These are phyloP conservation scores for Lordiphosa mommai DNA, from an alignment of 1,140 invertebrate genomes.

Conservation along the genomic window DNA sequence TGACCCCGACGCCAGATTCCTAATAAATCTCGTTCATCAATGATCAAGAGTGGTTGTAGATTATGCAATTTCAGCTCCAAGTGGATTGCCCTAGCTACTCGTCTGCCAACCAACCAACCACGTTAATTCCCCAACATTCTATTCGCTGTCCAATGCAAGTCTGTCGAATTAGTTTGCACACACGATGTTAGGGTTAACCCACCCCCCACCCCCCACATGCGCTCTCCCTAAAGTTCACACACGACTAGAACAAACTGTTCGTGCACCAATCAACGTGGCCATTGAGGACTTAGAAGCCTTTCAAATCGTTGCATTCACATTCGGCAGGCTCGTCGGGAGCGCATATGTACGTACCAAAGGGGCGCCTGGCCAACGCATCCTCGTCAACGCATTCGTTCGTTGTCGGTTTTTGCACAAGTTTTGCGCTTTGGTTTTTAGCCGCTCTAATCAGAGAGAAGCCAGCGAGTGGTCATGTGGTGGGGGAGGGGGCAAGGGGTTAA, in stretches of 20 bases:
- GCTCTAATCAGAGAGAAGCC: conserved; percentile 40
- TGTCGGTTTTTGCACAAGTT: conserved; percentile 25
- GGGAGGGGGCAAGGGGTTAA: not conserved
- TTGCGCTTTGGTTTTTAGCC: conserved; percentile 52
- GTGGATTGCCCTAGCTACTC: too few relatives aligned
- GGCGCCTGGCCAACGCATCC: conserved; percentile 17
- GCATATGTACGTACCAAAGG: not conserved
- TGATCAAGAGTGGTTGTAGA: too few relatives aligned
- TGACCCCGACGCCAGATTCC: too few relatives aligned
- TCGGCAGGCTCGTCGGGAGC: conserved; percentile 37
- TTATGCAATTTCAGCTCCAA: too few relatives aligned
- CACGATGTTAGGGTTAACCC: conserved; percentile 8
- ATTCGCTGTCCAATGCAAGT: conserved; percentile 30
- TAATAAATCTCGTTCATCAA: too few relatives aligned
- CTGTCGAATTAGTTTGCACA: conserved; percentile 39
- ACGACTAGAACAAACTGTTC: conserved; percentile 27
- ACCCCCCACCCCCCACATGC: conserved; percentile 1
- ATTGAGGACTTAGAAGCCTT: conserved; percentile 65
- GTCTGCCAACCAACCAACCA: not conserved
- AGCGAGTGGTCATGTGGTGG: not conserved
- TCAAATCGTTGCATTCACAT: conserved; percentile 72
- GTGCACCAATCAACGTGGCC: conserved; percentile 57
- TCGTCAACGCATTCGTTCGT: conserved; percentile 29
- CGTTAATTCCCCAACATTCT: not conserved
- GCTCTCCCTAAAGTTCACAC: not conserved